A percentile compares a stretch with the other conserved stretches of the same genome.
These are phyloP conservation scores for Agrotis puta DNA, from an alignment of 2,888 invertebrate genomes.

Conservation along the genomic window DNA sequence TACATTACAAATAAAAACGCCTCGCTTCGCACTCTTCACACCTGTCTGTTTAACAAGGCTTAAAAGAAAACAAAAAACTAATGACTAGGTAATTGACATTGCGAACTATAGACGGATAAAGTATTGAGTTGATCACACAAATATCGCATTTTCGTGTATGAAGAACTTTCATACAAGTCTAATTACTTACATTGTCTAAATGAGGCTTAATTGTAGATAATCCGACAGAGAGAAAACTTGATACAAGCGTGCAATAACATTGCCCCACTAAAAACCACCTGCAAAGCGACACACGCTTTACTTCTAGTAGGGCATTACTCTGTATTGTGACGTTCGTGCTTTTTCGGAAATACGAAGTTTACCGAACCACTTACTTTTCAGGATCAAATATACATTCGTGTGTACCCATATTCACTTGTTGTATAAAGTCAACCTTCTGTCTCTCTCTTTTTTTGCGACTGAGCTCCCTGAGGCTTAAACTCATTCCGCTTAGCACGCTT, in stretches of 20 bases:
- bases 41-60: too few species aligned
- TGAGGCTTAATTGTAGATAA: background rate
- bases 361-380: background rate
- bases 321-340: too few species aligned
- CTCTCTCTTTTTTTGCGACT: constrained; percentile 13
- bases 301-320: background rate
- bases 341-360: background rate
- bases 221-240: background rate
- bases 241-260: background rate
- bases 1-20: too few species aligned
- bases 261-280: background rate
- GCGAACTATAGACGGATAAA: too few species aligned
- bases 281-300: too few species aligned
- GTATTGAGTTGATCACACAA: too few species aligned
- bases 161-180: too few species aligned
- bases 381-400: background rate
- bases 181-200: too few species aligned
- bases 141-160: too few species aligned
- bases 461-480: constrained; percentile 76
- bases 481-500: constrained; percentile 81
- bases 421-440: constrained; percentile 4
- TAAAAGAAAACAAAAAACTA: too few species aligned
- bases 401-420: background rate
- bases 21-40: too few species aligned
- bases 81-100: too few species aligned